These are phyloP conservation scores for Sebastolobus alascanus DNA, from an alignment of 2,797 vertebrate species.

Conservation along the genomic window DNA sequence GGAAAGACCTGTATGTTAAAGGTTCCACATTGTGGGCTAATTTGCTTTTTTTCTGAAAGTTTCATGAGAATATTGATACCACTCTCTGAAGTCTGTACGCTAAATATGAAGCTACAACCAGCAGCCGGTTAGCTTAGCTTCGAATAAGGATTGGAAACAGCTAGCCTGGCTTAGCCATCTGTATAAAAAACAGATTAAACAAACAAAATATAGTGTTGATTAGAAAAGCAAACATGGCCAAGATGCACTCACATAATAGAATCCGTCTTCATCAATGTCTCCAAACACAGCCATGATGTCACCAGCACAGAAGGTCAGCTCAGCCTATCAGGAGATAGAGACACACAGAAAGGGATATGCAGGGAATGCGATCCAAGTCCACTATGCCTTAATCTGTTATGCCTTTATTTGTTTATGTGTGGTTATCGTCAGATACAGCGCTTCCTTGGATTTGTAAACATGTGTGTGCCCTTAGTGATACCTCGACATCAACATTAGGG, in stretches of 20 bases:
- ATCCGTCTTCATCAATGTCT: constrained; percentile 98
- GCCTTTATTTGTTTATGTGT: background rate
- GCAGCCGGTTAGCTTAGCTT: background rate
- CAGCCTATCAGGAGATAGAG: constrained; percentile 85
- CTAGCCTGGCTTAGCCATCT: background rate
- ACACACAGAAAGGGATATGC: constrained; percentile 35
- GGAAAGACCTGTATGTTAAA: background rate
- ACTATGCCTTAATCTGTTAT: background rate
- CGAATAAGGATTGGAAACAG: background rate
- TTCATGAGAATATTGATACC: background rate
- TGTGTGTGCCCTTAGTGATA: constrained; percentile 60
- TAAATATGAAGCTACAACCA: background rate
- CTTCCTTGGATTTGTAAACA: background rate
- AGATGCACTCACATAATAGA: constrained; percentile 93
- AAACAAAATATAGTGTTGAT: background rate
- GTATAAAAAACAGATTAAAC: background rate
- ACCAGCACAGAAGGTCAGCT: constrained; percentile 96
- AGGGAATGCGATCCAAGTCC: background rate
- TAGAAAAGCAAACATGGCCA: background rate
- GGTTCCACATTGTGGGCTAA: background rate
- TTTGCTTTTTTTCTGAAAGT: background rate
- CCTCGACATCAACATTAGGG: constrained; percentile 97
- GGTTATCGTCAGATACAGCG: background rate
- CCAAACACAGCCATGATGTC: constrained; percentile 96
- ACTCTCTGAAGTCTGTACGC: background rate